A percentile compares a stretch with the other conserved stretches of the same genome.
These are phyloP conservation scores for Leuciscus waleckii DNA, from an alignment of 2,797 vertebrate genomes.

Conservation along the genomic window DNA sequence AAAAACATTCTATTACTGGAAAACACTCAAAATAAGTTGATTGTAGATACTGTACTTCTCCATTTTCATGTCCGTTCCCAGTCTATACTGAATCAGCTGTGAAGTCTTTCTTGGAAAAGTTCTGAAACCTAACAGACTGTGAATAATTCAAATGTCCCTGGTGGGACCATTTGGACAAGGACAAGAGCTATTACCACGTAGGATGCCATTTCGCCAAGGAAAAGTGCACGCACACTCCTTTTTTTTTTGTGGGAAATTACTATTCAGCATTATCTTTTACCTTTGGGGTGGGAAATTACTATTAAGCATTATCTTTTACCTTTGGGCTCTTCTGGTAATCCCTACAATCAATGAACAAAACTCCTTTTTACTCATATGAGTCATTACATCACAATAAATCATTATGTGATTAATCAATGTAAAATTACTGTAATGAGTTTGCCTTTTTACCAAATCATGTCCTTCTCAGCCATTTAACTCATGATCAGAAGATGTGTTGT, in stretches of 20 bases:
- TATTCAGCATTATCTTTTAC: background rate
- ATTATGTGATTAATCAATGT: slow-evolving; percentile 17
- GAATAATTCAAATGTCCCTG: slow-evolving; percentile 32
- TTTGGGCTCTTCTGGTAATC: slow-evolving; percentile 32
- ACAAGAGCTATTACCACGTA: slow-evolving; percentile 14
- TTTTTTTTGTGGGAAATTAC: slow-evolving; percentile 32
- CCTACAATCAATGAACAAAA: slow-evolving; percentile 35
- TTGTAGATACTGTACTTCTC: background rate
- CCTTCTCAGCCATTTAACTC: slow-evolving; percentile 27
- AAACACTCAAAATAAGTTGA: background rate
- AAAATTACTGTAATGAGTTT: slow-evolving; percentile 44
- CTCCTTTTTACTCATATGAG: slow-evolving; percentile 29
- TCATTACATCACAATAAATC: slow-evolving; percentile 44
- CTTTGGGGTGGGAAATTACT: slow-evolving; percentile 41
- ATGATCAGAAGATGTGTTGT: slow-evolving; percentile 32
- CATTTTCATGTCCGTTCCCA: slow-evolving; percentile 13
- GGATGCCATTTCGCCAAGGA: slow-evolving; percentile 1
- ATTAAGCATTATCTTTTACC: slow-evolving; percentile 35
- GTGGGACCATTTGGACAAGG: slow-evolving; percentile 19
- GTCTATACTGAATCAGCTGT: background rate
- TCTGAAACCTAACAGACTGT: slow-evolving; percentile 32
- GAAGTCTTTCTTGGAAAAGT: slow-evolving; percentile 18
- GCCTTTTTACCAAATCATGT: slow-evolving; percentile 29
- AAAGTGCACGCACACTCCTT: slow-evolving; percentile 33
- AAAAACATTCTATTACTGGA: background rate